Conservation (phyloP, 64 coral and sea anemone genomes). For the Acropora tenuis region DNA sequence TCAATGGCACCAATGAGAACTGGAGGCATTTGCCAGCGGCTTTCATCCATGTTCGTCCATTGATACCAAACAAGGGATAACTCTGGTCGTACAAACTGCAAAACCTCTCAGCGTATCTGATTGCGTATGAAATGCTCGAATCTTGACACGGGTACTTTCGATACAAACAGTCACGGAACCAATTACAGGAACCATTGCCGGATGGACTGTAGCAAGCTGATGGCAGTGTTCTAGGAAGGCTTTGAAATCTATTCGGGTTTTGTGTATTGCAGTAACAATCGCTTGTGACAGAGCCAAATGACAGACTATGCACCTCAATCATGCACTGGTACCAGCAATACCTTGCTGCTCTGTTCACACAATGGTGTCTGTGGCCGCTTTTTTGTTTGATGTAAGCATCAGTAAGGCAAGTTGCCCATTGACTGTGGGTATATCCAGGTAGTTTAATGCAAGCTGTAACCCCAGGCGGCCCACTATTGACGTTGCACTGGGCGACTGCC, state of each 20-base stretch:
- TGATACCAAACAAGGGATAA: not conserved
- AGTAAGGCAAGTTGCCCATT: conserved; percentile 76
- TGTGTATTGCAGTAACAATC: conserved; percentile 55
- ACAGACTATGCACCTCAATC: conserved; percentile 46
- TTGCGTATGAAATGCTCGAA: conserved; percentile 38
- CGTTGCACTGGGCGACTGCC: not conserved
- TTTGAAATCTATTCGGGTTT: not conserved
- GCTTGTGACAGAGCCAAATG: not conserved
- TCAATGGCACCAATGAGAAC: conserved; percentile 26
- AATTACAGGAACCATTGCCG: conserved; percentile 27
- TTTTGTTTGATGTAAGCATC: conserved; percentile 78
- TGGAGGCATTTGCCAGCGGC: conserved; percentile 43
- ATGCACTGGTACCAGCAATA: conserved; percentile 88
- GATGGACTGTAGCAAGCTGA: not conserved
- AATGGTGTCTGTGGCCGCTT: conserved; percentile 46
- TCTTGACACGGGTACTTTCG: conserved; percentile 21
- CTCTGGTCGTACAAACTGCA: conserved; percentile 21
- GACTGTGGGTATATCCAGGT: not conserved
- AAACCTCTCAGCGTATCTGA: conserved; percentile 47
- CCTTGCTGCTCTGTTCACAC: not conserved
- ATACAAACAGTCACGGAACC: conserved; percentile 59
- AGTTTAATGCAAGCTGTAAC: conserved; percentile 1
- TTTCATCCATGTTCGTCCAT: conserved; percentile 43
- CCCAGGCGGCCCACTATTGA: not conserved
- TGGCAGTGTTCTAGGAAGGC: not conserved